Base-by-base conservation (phyloP, 2,888 invertebrate genomes). In the Chymomyza caudatula region DNA sequence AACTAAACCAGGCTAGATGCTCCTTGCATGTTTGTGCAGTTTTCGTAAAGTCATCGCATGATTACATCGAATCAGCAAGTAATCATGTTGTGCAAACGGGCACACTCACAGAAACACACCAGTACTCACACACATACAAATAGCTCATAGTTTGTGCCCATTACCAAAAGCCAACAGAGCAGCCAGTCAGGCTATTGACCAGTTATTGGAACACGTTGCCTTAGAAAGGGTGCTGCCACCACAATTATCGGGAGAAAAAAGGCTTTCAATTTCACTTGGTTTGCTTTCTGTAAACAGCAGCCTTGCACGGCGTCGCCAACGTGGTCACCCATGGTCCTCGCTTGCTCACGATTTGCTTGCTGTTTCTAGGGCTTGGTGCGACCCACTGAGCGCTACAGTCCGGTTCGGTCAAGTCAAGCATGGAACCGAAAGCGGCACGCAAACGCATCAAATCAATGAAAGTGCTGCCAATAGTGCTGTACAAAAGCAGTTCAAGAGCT, bases 381-480 rank as follows among this genome's bases (percentile, higher is more conserved):
- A 19, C 23, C 52, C 25, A 20, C n/a, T 15, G 52, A 47, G 23
- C 62, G 52, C 61, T 67, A 60, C 56, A 54, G 60, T 65, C 51
- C 22, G 69, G 64, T 11, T 13, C 68, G 67, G 60, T 74, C 77
- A 82, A 82, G 82, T 82, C 67, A 75, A 85, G 79, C 83, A 85
- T 85, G 74, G 73, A 77, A 75, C 68, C 80, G 68, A 76, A 77
- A 74, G 76, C 72, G 72, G 78, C 84, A 83, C 78, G 84, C 81
- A 84, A 83, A 80, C 78, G 86, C 86, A 83, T 85, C 84, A 81
- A 85, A 83, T 85, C 82, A 83, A 80, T 73, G 81, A 74, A 80
- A 83, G 86, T 83, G 81, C 73, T 52, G 59, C 52, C 29, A 59
- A 59, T 60, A 71, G 69, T 63, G 69, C 60, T 53, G 22, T 11